Evolutionary conservation across 2,797 vertebrate species (phyloP).

Genomic region (Diplodus puntazzo): DNA sequence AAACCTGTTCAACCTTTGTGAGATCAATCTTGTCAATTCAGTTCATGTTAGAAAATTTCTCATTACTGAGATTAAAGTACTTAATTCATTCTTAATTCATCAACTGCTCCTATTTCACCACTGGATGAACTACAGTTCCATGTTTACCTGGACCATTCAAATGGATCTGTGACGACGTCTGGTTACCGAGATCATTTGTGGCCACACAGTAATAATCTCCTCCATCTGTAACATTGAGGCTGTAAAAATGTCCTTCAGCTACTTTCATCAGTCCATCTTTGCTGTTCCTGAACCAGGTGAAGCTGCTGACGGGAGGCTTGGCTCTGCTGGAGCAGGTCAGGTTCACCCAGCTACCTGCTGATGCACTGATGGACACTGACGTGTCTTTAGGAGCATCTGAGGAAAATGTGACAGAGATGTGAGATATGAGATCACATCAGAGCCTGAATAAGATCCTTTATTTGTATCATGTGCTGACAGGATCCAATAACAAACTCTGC

Average conservation of each 20-base stretch:
- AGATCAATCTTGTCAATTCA: neutral
- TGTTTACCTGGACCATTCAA: constrained; percentile 29
- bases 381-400: constrained; percentile 68
- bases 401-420: constrained; percentile 11
- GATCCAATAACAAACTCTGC: neutral
- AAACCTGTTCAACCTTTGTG: too few relatives aligned
- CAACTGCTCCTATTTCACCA: neutral
- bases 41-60: neutral
- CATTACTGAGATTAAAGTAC: neutral
- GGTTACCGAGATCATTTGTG: constrained; percentile 38
- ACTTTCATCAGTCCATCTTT: constrained; percentile 1
- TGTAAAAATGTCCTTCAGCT: constrained; percentile 35
- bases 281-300: constrained; percentile 68
- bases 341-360: constrained; percentile 65
- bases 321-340: constrained; percentile 77
- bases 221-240: constrained; percentile 33
- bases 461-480: neutral
- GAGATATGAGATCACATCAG: neutral
- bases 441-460: constrained; percentile 7
- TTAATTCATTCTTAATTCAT: too few relatives aligned
- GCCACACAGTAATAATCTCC: constrained; percentile 68
- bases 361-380: constrained; percentile 19
- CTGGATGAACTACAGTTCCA: neutral
- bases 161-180: constrained; percentile 28
- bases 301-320: constrained; percentile 62